Conservation (phyloP, 2,797 vertebrate species). For the Megalops cyprinoides region DNA sequence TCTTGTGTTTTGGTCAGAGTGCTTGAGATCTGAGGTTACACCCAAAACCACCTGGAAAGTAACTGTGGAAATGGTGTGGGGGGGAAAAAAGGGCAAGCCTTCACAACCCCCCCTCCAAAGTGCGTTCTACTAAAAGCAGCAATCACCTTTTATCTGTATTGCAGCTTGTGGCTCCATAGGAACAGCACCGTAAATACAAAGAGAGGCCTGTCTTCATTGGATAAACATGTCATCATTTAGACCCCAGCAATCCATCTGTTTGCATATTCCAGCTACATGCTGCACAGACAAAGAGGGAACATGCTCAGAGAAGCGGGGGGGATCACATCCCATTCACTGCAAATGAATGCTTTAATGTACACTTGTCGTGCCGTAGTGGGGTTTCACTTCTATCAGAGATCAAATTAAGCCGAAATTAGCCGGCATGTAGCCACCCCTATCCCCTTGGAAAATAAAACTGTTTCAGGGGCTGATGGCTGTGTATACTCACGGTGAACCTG, state of each 20-base stretch:
- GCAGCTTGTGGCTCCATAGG: conserved; percentile 6
- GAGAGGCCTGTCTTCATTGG: conserved; percentile 15
- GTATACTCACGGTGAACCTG: background rate
- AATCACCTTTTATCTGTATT: conserved; percentile 13
- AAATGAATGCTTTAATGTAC: background rate
- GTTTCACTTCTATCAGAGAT: no score
- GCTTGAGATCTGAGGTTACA: background rate
- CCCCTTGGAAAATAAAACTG: background rate
- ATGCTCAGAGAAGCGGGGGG: background rate
- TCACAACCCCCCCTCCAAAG: background rate
- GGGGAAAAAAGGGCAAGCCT: no score
- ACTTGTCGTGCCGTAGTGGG: background rate
- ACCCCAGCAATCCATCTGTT: conserved; percentile 12
- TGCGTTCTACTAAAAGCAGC: background rate
- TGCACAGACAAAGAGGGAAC: background rate
- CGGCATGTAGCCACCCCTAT: background rate
- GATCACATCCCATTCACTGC: conserved; percentile 4
- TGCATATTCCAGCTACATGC: conserved; percentile 2
- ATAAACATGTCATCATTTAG: conserved; percentile 25
- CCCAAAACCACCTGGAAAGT: background rate
- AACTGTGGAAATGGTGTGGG: background rate
- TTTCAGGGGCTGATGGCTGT: background rate
- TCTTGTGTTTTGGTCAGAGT: conserved; percentile 2
- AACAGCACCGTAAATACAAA: conserved; percentile 21
- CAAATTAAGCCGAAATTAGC: no score